Evolutionary conservation across 2,797 vertebrate species (phyloP), one percentile per base, ranked within the genome.

Genomic region (Coendou prehensilis): DNA sequence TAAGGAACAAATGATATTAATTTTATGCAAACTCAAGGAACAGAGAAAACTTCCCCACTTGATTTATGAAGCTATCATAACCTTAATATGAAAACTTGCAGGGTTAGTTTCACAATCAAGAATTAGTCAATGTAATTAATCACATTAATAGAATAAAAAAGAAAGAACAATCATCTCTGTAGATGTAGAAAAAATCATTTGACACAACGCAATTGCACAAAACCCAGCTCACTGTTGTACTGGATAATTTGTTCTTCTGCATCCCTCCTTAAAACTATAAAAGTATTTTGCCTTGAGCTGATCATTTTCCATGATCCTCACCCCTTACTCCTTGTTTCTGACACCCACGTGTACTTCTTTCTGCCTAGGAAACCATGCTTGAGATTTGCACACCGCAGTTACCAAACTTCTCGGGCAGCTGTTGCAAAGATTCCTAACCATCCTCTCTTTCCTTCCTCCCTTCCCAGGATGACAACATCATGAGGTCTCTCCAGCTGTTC

Each of bases 401-500:
- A 59, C 6, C 20, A 26, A 75, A 41, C 63, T 37, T 71, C 57
- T 87, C 59, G 10, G 20, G 7, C 3, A 92, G 23, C 67, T 41
- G 37, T 23, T 56, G 61, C 33, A 1, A 4, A 76, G 28, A 80
- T 30, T 47, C 63, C 81, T 97, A 90, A 98, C 87, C n/a, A 10
- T 94, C 80, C 95, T 93, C 96, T 87, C 96, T 97, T 95, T 45
- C 0, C 89, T 97, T 67, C 67, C 96, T 98, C 90, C 94, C 37
- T 87, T 47, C 87, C 63, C 97, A 99, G 99, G 99, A 99, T 9
- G 99, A 99, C 98, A 99, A 99, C 94, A 99, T 99, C 99, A 99
- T 99, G 99, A 99, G 99, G 96, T 99, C 99, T 98, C 99, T 99
- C 98, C 99, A 99, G 98, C 99, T 99, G 82, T 99, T 99, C 98